phyloP scores from a whole-genome alignment of 2,888 invertebrate genomes.

The Neoitamus cyanurus region DNA sequence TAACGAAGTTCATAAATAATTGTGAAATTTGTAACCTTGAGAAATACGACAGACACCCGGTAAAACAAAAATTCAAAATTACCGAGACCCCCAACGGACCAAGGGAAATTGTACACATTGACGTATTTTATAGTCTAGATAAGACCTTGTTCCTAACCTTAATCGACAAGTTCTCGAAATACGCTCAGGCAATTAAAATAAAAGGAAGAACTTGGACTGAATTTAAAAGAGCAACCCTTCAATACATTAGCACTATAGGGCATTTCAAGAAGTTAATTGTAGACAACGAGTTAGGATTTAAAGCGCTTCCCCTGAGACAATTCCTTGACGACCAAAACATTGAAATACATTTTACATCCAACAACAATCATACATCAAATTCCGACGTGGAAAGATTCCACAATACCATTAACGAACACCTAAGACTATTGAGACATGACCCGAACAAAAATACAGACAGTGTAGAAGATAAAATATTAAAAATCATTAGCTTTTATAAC shows the following conservation, averaged over 20 bases:
- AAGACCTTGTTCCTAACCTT: slow-evolving; percentile 14
- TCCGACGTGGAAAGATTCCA: background rate
- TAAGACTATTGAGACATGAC: background rate
- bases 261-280: slow-evolving; percentile 5
- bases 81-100: no score
- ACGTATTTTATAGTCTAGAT: slow-evolving; percentile 13
- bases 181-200: slow-evolving; percentile 15
- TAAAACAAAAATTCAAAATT: slow-evolving; percentile 29
- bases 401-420: background rate
- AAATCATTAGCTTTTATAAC: slow-evolving; percentile 10
- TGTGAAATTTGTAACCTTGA: slow-evolving; percentile 2
- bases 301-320: background rate
- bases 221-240: slow-evolving; percentile 10
- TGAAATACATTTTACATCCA: background rate
- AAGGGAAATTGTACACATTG: no score
- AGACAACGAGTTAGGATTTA: slow-evolving; percentile 14
- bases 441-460: background rate
- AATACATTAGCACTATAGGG: background rate
- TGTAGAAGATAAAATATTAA: background rate
- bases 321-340: background rate
- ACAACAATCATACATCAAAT: background rate
- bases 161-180: slow-evolving; percentile 38
- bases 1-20: slow-evolving; percentile 18
- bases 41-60: background rate
- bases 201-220: slow-evolving; percentile 16